Evolutionary conservation across 1,140 invertebrate species (phyloP), one percentile per base, ranked within the genome.

Genomic region (Dendrolimus kikuchii): DNA sequence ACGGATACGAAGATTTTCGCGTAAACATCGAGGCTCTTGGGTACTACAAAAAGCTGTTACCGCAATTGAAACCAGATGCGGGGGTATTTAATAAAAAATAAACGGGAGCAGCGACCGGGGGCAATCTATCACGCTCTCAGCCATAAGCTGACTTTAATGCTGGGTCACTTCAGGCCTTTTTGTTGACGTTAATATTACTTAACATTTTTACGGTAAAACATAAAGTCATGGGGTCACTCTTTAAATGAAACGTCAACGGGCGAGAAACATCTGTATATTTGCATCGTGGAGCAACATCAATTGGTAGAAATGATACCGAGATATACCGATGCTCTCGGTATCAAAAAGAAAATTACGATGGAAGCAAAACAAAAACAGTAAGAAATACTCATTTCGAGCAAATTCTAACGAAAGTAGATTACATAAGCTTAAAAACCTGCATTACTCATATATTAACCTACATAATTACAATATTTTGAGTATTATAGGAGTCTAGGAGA

Each of bases 141-240:
- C 79, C 74, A 80, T 84, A 81, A 84, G 74, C 77, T 76, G 78
- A 84, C 78, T 84, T 84, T 84, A 80, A 84, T 84, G 78, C 77
- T 80, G 69, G 81, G 78, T 84, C 78, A 81, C 81, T 81, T 75
- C 68, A 77, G 68, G 59, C 75, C 81, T 78, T 79, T 84, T 84
- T 81, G 81, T 79, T 80, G 75, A 74, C 77, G 68, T 74, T 76
- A 77, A 81, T 81, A 77, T 76, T 74, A 75, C 74, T 73, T 81
- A 79, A 68, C 65, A 67, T 73, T 74, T 64, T 64, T 54, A 37
- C 6, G 23, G 58, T 69, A 77, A 79, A 73, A 74, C 69, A 70
- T 68, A 68, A 61, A 79, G 68, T 83, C 76, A 81, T 69, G 66
- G 7, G 59, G 53, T 39, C 52, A 57, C 58, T 62, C 55, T 70